Evolutionary conservation across 2,113 vertebrate genomes (phyloP), one percentile per base, ranked within the genome.

Genomic region (Perccottus glenii): DNA sequence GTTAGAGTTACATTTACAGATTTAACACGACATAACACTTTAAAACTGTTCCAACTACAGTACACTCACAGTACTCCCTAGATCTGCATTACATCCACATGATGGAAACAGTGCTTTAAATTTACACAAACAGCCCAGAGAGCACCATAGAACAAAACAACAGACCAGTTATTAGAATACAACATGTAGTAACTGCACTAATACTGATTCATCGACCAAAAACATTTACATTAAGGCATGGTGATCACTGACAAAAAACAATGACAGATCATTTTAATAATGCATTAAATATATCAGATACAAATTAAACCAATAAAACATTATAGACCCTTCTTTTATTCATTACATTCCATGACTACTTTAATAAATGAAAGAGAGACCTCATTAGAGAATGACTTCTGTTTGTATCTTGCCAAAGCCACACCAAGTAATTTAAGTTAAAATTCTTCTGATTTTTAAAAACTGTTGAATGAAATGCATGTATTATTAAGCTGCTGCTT

Each of bases 161-260:
- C 60, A 87, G 73, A 71, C 8, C 61, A 87, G 80, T 70, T 82
- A 72, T 83, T 70, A 81, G 86, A 85, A 78, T 68, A 52, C 50
- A 55, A 38, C 33, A 55, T 55, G 52, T 55, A 82, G 67, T 55
- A 74, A 87, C 80, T 79, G 82, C 77, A 81, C 53, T 75, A 77
- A 82, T 82, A 82, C 51, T 70, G 87, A 85, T 87, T 87, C 78
- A 58, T 66, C 52, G 75, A 85, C 85, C 82, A 85, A 59, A 88
- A 73, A 80, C 73, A 77, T 90, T 88, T 90, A 91, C 86, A 93
- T 92, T 93, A 93, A 93, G 92, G 92, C 92, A 88, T 92, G 88
- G 83, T 89, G 92, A 84, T 83, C 63, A 57, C 81, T 68, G 76
- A 89, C 80, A 77, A 73, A 73, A 83, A 85, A 87, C 76, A 87